Evolutionary conservation across 2,797 vertebrate species (phyloP), one percentile per base, ranked within the genome.

Genomic region (Cossypha heuglini): DNA sequence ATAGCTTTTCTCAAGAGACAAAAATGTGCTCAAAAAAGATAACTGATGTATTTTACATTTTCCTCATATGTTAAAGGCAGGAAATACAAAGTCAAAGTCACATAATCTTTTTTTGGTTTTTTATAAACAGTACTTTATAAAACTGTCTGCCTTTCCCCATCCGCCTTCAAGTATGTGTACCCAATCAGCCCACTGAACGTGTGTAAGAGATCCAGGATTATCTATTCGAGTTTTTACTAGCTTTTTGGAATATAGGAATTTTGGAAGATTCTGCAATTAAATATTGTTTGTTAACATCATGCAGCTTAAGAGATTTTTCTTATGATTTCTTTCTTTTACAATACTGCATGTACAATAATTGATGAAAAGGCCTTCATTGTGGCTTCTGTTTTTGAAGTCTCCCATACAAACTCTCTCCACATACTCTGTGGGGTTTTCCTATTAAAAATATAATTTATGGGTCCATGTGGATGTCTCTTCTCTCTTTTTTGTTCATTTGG

Each of bases 351-450:
- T 79, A 42, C 21, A 63, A 79, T 59, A 38, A 31, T 1, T 59
- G 37, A 42, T 54, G 24, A 55, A 67, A 55, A 90, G 10, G 18
- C 48, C 52, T 90, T 85, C 72, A 33, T 2, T 49, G 40, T n/a
- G 55, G 19, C 19, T 80, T 88, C 42, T 24, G 15, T 54, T 88
- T 77, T 66, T 49, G 40, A 93, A 26, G 46, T 58, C n/a, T 86
- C 31, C 43, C 31, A 75, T 31, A 84, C 4, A 64, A 58, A 82
- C 18, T 33, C 42, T 64, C 29, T 45, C 33, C 55, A 35, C 22
- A 48, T 3, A 67, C 7, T 31, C 35, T 3, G 28, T 6, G 4
- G 1, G 0, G 3, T 9, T 35, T 51, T 68, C n/a, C 26, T 37
- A 21, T 13, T 5, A 13, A 82, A 91, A 63, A 61, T 6, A 6